Base-by-base conservation (phyloP, 2,888 invertebrate genomes). In the Pterostichus niger region DNA sequence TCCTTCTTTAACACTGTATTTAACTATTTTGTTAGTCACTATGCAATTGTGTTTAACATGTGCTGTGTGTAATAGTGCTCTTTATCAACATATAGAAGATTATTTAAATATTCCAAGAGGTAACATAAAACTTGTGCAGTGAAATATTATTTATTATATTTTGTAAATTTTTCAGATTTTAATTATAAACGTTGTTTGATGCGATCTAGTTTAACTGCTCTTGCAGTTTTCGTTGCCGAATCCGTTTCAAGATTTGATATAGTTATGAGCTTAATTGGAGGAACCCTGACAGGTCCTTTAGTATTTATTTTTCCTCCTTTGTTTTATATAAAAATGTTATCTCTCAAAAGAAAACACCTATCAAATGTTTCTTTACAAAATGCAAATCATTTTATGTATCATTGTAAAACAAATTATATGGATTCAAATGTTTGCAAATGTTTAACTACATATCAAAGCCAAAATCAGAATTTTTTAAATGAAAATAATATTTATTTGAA, bases 271-370 rank as follows among this genome's bases (percentile, higher is more conserved):
- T 90, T 97, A 0, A 93, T 97, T 9, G 97, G 98, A 0, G 97
- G 96, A 4, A 95, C 96, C 0, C 91, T 97, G 4, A 95, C 95
- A 0, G 96, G 96, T 0, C 95, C 97, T 0, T 90, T 97, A 10
- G 95, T 97, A 86, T 97, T 97, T 85, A 93, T 98, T 84, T 92
- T 96, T 83, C 97, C 97, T 0, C 96, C 97, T 0, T 86, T 97
- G 56, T 93, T 97, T 87, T 97, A 97, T 88, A 90, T 94, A 0
- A 94, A 93, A 88, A 93, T 96, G 9, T 90, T 92, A 77, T 91
- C 91, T 75, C 90, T 95, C 86, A 89, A 91, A 85, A 87, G 87
- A 6, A 86, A 87, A 17, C 88, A 90, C 84, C 17, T 46, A n/a
- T 68, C 61, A 11, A 77, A 64, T 52, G 40, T 83, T 56, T 77